These are phyloP conservation scores for Spongia lamella DNA, from an alignment of 37 sponge, comb jelly and placozoan species.

Conservation along the genomic window DNA sequence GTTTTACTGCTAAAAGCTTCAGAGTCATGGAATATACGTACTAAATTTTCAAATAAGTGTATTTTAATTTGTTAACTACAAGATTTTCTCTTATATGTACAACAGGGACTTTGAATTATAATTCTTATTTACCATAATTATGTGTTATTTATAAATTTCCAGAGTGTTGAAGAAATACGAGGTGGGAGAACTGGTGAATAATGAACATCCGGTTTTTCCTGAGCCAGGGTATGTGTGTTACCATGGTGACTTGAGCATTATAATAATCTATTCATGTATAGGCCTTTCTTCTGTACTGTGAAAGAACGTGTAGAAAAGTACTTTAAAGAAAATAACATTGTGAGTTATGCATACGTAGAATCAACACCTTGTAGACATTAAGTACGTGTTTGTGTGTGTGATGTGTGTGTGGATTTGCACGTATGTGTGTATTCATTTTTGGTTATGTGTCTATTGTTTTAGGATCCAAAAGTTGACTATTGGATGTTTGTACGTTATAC, in stretches of 20 bases:
- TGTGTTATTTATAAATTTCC: background rate
- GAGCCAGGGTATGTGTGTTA: slow-evolving; percentile 61
- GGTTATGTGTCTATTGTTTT: background rate
- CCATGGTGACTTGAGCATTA: too few relatives aligned
- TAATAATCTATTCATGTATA: background rate
- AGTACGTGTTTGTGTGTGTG: background rate
- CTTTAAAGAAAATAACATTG: slow-evolving; percentile 90
- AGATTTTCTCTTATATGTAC: too few relatives aligned
- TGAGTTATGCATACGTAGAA: too few relatives aligned
- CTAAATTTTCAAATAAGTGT: too few relatives aligned
- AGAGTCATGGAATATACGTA: too few relatives aligned
- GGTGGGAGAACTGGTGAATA: slow-evolving; percentile 84
- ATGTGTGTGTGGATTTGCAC: too few relatives aligned
- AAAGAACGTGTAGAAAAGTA: slow-evolving; percentile 71
- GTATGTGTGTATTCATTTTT: background rate
- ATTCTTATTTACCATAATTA: too few relatives aligned
- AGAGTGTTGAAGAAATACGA: slow-evolving; percentile 89
- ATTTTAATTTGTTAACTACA: too few relatives aligned
- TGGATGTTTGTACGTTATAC: slow-evolving; percentile 88
- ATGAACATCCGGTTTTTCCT: slow-evolving; percentile 90
- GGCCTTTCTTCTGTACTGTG: slow-evolving; percentile 77
- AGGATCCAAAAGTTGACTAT: slow-evolving; percentile 86
- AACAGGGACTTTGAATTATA: too few relatives aligned
- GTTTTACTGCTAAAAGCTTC: too few relatives aligned
- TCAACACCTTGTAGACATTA: too few relatives aligned